Evolutionary conservation across 2,797 vertebrate genomes (phyloP).

Genomic region (Serranus cabrilla): DNA sequence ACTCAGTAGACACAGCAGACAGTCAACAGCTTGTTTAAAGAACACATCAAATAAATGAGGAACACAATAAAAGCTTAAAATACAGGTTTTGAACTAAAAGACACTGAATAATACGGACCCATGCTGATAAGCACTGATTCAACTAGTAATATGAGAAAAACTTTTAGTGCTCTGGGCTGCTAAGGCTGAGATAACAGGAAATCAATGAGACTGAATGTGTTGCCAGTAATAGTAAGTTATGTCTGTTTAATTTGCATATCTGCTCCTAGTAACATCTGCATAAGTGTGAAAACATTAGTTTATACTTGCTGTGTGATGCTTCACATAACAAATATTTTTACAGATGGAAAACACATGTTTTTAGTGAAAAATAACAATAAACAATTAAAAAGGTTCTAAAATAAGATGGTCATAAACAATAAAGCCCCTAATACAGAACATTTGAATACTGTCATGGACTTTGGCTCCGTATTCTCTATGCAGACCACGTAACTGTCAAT

Average conservation of each 20-base stretch:
- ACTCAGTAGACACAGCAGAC: not conserved
- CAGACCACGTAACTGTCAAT: not conserved
- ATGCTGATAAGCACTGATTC: conserved; percentile 12
- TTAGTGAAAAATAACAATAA: no score
- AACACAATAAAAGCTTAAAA: not conserved
- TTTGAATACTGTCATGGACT: not conserved
- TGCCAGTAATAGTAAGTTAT: not conserved
- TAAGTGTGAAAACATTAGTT: not conserved
- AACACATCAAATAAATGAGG: not conserved
- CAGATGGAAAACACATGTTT: no score
- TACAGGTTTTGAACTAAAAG: not conserved
- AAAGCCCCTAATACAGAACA: not conserved
- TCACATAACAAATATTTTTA: no score
- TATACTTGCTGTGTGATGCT: not conserved
- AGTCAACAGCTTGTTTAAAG: not conserved
- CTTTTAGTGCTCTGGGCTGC: not conserved
- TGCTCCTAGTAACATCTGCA: not conserved
- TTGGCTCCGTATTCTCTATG: not conserved
- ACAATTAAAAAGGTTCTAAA: no score
- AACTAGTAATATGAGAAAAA: not conserved
- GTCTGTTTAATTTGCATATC: conserved; percentile 4
- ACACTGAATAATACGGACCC: not conserved
- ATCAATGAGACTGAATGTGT: conserved; percentile 5
- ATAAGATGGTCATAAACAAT: no score
- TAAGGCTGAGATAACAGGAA: conserved; percentile 6